phyloP scores from a whole-genome alignment of 2,113 vertebrate genomes.

The Arenaria interpres region DNA sequence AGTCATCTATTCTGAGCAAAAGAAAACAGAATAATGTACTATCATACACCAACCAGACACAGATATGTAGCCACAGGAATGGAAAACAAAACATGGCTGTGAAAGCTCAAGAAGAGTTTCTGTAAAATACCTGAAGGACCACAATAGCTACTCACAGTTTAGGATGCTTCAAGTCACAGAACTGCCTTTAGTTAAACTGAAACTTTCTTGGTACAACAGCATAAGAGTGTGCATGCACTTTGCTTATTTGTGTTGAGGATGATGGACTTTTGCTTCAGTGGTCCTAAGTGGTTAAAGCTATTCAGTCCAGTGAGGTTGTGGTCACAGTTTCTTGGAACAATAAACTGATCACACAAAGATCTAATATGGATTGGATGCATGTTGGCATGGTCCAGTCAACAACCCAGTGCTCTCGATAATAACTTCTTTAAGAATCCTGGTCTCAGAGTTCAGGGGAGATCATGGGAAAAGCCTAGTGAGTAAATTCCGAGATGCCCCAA shows the following conservation, averaged over 20 bases:
- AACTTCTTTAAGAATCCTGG: neutral
- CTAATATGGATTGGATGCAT: fast-evolving
- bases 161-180: neutral
- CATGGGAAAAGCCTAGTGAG: neutral
- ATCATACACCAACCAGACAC: neutral
- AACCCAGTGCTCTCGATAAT: neutral
- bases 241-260: neutral
- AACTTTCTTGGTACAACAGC: neutral
- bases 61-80: neutral
- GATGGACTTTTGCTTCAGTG: neutral
- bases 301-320: neutral
- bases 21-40: neutral
- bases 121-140: neutral
- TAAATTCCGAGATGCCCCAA: neutral
- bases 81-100: fast-evolving
- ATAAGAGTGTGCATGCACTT: fast-evolving
- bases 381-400: neutral
- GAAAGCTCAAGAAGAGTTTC: neutral
- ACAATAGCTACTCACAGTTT: neutral
- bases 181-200: neutral
- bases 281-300: neutral
- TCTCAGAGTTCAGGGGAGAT: neutral
- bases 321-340: neutral
- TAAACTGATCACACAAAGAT: neutral
- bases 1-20: neutral